Evolutionary conservation across 2,113 vertebrate species (phyloP).

Genomic region (Bos taurus): DNA sequence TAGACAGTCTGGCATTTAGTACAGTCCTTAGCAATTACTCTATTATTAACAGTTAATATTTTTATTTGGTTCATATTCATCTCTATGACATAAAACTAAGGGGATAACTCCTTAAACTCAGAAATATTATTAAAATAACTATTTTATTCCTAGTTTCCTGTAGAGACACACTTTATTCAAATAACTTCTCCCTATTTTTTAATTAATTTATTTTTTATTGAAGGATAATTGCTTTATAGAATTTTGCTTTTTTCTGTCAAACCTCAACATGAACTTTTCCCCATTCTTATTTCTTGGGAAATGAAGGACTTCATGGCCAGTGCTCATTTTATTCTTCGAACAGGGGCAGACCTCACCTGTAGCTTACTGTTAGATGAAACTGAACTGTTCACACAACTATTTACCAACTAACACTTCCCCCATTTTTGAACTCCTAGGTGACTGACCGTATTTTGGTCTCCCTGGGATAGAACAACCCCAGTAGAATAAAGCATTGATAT

Average conservation of each 20-base stretch:
- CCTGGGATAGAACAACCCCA: background rate
- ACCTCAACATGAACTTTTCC: background rate
- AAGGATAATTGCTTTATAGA: background rate
- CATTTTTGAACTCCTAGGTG: background rate
- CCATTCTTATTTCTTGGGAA: background rate
- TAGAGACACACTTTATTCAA: background rate
- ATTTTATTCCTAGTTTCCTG: background rate
- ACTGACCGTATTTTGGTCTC: background rate
- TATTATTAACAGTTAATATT: background rate
- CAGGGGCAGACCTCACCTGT: background rate
- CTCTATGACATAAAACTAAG: background rate
- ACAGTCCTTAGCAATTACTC: background rate
- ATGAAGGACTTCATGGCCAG: background rate
- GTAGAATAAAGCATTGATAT: background rate
- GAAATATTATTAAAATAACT: background rate
- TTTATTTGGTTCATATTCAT: background rate
- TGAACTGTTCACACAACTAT: background rate
- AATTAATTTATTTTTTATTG: background rate
- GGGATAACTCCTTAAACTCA: background rate
- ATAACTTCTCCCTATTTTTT: background rate
- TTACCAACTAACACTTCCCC: background rate
- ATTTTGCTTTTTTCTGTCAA: background rate
- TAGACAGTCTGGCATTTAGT: background rate
- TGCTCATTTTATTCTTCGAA: background rate
- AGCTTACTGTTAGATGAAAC: background rate